Percentiles rank a stretch among this genome's conserved stretches.
phyloP scores from a whole-genome alignment of 1,140 invertebrate species.

The Drosophila rufa region DNA sequence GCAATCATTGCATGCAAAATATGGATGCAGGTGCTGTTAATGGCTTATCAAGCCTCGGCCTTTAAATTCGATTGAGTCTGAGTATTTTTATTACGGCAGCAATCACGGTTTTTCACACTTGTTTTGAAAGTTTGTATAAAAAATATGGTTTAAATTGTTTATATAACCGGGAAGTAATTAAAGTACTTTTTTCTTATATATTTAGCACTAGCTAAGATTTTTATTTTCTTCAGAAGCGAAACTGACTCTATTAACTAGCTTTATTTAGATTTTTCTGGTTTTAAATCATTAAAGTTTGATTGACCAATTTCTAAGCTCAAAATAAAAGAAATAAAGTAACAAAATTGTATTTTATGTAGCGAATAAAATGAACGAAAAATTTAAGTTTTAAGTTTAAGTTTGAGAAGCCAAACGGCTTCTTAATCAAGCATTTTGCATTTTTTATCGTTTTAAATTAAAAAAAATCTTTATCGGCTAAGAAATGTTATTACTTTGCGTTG shows the following conservation, averaged over 20 bases:
- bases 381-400: neutral
- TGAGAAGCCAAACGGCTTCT: too few species aligned
- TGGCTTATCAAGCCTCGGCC: conserved; percentile 2
- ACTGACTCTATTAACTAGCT: neutral
- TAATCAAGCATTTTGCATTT: too few species aligned
- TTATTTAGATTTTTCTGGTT: neutral
- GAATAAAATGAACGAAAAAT: neutral
- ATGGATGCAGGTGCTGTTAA: conserved; percentile 51
- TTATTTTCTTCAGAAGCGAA: neutral
- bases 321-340: too few species aligned
- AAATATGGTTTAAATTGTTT: neutral
- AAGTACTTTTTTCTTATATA: neutral
- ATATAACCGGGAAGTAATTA: neutral
- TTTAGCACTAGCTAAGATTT: neutral
- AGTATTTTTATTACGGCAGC: neutral
- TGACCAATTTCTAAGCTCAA: too few species aligned
- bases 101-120: neutral
- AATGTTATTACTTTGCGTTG: too few species aligned
- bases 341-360: neutral
- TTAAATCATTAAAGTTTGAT: neutral
- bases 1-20: conserved; percentile 21
- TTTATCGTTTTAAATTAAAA: too few species aligned
- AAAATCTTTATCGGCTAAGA: too few species aligned
- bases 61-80: neutral
- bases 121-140: neutral